Percentiles rank a stretch among this genome's conserved stretches.
phyloP scores from a whole-genome alignment of 2,797 vertebrate genomes.

The Orestias chungarensis region DNA sequence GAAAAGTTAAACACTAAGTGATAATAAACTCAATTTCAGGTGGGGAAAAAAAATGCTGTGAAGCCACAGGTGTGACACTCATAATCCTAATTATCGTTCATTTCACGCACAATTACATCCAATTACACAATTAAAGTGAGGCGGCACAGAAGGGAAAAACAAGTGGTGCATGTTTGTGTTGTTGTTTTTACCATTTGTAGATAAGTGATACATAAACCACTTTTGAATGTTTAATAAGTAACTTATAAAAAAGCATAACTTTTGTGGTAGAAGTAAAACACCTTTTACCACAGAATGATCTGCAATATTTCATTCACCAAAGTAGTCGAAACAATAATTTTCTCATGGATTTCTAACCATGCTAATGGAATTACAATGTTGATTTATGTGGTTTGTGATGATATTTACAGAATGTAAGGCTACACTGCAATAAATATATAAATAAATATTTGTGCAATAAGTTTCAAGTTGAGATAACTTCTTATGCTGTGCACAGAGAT shows the following conservation, averaged over 20 bases:
- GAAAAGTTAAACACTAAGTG: neutral
- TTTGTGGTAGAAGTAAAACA: no score
- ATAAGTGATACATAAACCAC: neutral
- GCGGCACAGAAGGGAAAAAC: constrained; percentile 28
- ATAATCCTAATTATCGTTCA: constrained; percentile 54
- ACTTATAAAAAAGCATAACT: neutral
- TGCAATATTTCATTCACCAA: no score
- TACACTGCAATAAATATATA: no score
- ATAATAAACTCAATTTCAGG: neutral
- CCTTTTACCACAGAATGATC: no score
- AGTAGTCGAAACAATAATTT: neutral
- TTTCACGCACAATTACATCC: constrained; percentile 73
- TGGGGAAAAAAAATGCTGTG: neutral
- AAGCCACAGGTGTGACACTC: constrained; percentile 65
- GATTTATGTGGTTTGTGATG: no score
- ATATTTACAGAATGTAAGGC: no score
- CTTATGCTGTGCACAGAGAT: no score
- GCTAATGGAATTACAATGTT: no score
- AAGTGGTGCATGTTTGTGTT: neutral
- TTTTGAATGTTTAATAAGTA: neutral
- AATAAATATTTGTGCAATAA: no score
- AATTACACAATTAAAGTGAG: constrained; percentile 48
- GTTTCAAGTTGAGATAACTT: no score
- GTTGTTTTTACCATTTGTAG: neutral
- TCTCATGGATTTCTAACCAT: no score